Evolutionary conservation across 2,113 vertebrate genomes (phyloP), one percentile per base, ranked within the genome.

Genomic region (Alexandromys fortis): DNA sequence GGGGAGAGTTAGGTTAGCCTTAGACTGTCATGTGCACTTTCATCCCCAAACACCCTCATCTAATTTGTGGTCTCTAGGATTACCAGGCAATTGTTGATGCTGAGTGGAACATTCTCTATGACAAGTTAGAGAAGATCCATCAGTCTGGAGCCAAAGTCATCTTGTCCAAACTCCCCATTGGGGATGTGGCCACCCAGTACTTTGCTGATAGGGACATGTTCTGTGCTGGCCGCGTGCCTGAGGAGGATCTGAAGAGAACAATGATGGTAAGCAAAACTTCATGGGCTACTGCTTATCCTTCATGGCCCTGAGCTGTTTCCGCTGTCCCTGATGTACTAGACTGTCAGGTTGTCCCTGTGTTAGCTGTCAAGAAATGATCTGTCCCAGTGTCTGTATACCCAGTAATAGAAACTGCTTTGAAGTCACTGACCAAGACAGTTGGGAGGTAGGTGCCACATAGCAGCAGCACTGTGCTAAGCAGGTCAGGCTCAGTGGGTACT

Each of bases 1-100:
- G 30, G n/a, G 1, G 42, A 5, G 30, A 12, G 8, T n/a, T 82
- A 22, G 35, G 12, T n/a, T 87, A 55, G 79, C 35, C 38, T 10
- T 87, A 49, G 75, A 24, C 38, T 7, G 22, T 42, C 33, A 2
- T 77, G 12, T 49, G 33, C 52, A 75, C 21, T 3, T 91, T 5
- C 10, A 38, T 47, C 22, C 19, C 22, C 79, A 68, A 89, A 52
- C 49, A 73, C 45, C 52, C 72, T 92, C n/a, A 68, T 83, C n/a
- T 47, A 91, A 94, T 78, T 49, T 42, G 93, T 52, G n/a, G 28
- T 87, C n/a, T 92, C 38, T 97, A 99, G 99, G 99, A 99, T 52
- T 99, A 99, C 95, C 99, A 99, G 98, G 99, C 99, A 76, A 99
- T 99, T 0, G 99, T 99, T 86, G 99, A 99, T 8, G 99, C 99